These are phyloP conservation scores for Neocrepidodera transversa DNA, from an alignment of 2,888 invertebrate genomes.

Conservation along the genomic window DNA sequence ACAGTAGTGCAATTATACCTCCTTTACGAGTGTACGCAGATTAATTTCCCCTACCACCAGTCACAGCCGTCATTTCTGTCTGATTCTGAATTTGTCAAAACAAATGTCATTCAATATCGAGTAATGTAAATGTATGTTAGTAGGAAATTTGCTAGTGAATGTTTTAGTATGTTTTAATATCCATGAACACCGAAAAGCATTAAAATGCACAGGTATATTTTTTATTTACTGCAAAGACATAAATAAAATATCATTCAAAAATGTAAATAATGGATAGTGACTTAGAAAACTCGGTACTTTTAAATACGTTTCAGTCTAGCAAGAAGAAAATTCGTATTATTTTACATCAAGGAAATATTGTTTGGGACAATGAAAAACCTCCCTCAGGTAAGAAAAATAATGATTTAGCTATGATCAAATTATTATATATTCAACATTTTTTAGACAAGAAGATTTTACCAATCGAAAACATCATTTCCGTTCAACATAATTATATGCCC, in stretches of 20 bases:
- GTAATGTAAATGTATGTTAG: slow-evolving; percentile 3
- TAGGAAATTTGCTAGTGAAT: background rate
- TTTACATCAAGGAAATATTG: slow-evolving; percentile 68
- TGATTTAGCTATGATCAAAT: too few relatives aligned
- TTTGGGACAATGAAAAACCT: slow-evolving; percentile 69
- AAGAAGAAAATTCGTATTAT: slow-evolving; percentile 70
- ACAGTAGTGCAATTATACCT: too few relatives aligned
- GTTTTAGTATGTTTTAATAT: slow-evolving; percentile 6
- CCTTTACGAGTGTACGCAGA: too few relatives aligned
- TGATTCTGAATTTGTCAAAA: too few relatives aligned
- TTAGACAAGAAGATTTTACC: slow-evolving; percentile 65
- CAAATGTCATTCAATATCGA: too few relatives aligned
- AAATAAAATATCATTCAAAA: slow-evolving; percentile 20
- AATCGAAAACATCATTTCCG: slow-evolving; percentile 65
- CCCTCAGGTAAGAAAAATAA: slow-evolving; percentile 60
- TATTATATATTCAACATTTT: background rate
- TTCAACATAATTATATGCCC: slow-evolving; percentile 61
- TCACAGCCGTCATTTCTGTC: too few relatives aligned
- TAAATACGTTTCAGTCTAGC: slow-evolving; percentile 66
- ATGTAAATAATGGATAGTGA: slow-evolving; percentile 47
- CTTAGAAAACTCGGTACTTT: slow-evolving; percentile 53
- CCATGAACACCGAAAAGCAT: background rate
- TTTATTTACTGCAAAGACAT: slow-evolving; percentile 12
- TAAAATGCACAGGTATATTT: slow-evolving; percentile 14
- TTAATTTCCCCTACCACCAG: too few relatives aligned